phyloP scores from a whole-genome alignment of 2,113 vertebrate species.

The Panurus biarmicus region DNA sequence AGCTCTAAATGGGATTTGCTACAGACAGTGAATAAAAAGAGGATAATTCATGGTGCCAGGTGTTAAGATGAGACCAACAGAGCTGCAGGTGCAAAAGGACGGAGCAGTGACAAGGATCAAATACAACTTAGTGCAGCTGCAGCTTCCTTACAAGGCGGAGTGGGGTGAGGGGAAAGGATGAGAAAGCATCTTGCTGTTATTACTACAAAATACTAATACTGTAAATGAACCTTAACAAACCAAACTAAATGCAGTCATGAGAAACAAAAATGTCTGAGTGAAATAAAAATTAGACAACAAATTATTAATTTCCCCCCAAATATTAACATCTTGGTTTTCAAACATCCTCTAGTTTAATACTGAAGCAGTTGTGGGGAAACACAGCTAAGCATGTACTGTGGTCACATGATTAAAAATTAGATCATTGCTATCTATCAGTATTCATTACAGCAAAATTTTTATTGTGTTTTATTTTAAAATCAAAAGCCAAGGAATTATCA shows the following conservation, averaged over 20 bases:
- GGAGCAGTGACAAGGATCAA: conserved; percentile 66
- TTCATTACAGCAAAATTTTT: not conserved
- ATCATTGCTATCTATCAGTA: conserved; percentile 42
- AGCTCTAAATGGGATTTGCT: conserved; percentile 51
- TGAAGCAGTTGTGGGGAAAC: not conserved
- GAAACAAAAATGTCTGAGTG: not conserved
- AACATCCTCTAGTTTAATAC: not conserved
- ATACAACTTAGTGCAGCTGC: conserved; percentile 74
- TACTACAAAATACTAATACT: conserved; percentile 25
- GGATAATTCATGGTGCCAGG: conserved; percentile 74
- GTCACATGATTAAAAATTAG: conserved; percentile 58
- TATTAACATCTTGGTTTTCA: not conserved
- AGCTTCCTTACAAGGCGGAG: conserved; percentile 57
- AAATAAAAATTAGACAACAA: not conserved
- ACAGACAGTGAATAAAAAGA: conserved; percentile 52
- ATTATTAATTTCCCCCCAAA: not conserved
- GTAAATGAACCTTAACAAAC: conserved; percentile 28
- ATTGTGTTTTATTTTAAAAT: conserved; percentile 43
- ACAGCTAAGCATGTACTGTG: not conserved
- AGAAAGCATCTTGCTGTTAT: conserved; percentile 53
- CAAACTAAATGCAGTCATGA: not conserved
- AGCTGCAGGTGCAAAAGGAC: conserved; percentile 86
- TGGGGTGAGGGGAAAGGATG: conserved; percentile 30
- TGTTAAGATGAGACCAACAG: conserved; percentile 70
- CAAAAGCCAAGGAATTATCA: conserved; percentile 20